A percentile compares a stretch with the other conserved stretches of the same genome.
phyloP scores from a whole-genome alignment of 2,797 vertebrate genomes.

The Urocyon cinereoargenteus region DNA sequence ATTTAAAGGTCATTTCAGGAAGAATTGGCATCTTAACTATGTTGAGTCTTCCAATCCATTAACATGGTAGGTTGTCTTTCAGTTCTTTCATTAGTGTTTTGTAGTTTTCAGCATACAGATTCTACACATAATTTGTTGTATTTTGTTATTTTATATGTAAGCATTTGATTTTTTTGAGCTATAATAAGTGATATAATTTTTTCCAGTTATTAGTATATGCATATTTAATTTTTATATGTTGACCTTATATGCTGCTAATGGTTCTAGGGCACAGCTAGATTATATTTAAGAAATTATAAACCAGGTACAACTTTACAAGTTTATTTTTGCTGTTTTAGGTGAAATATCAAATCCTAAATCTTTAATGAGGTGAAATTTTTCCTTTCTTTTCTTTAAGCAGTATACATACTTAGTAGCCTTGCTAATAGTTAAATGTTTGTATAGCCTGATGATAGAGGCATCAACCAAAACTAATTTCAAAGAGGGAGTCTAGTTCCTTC shows the following conservation, averaged over 20 bases:
- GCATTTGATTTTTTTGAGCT: constrained; percentile 15
- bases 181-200: constrained; percentile 52
- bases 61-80: not conserved
- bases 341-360: constrained; percentile 67
- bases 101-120: not conserved
- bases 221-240: constrained; percentile 46
- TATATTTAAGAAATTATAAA: constrained; percentile 60
- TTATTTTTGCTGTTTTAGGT: constrained; percentile 63
- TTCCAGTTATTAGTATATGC: constrained; percentile 7
- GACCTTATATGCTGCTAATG: constrained; percentile 18
- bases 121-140: not conserved
- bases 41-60: constrained; percentile 1
- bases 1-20: not conserved
- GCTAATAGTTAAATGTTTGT: constrained; percentile 52
- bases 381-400: constrained; percentile 39
- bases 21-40: not conserved
- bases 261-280: not conserved
- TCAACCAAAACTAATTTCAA: constrained; percentile 55
- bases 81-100: constrained; percentile 44
- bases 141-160: constrained; percentile 15
- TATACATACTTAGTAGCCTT: constrained; percentile 23
- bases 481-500: not conserved
- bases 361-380: constrained; percentile 62
- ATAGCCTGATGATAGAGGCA: not conserved
- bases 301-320: constrained; percentile 47